These are phyloP conservation scores for Cryptosula pallasiana DNA, from an alignment of 2,888 invertebrate genomes.

Conservation along the genomic window DNA sequence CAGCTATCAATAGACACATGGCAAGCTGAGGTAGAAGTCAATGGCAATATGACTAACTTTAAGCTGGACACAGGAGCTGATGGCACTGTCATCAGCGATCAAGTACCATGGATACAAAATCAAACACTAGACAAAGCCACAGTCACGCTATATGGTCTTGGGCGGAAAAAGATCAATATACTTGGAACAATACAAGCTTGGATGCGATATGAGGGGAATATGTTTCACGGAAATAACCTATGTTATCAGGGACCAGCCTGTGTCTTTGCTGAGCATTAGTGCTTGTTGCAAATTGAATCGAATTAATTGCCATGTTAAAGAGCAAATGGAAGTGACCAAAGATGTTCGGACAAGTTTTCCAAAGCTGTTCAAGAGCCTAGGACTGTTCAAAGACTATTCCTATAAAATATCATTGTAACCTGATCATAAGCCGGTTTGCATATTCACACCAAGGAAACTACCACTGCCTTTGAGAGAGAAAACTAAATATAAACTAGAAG, in stretches of 20 bases:
- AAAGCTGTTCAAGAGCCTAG: not conserved
- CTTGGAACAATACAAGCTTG: not conserved
- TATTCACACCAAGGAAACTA: not conserved
- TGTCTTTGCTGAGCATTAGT: not conserved
- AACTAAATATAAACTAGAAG: not conserved
- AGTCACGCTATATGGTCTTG: not conserved
- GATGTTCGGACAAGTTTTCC: not conserved
- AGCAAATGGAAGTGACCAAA: not conserved
- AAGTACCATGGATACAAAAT: not conserved
- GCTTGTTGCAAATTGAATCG: not conserved
- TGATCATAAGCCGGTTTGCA: not conserved
- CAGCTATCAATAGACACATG: not conserved
- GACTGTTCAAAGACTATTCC: not conserved
- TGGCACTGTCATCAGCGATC: not conserved
- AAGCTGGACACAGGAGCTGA: slow-evolving; percentile 16
- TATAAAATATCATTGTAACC: not conserved
- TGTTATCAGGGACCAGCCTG: not conserved
- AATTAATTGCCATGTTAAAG: not conserved
- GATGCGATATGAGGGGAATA: not conserved
- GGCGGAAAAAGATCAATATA: not conserved
- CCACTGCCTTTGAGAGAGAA: not conserved
- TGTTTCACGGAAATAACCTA: not conserved
- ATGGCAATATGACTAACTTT: not conserved
- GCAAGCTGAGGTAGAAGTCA: not conserved
- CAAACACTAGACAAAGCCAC: not conserved